phyloP scores from a whole-genome alignment of 2,888 invertebrate species.

The Lordiphosa andalusiaca region DNA sequence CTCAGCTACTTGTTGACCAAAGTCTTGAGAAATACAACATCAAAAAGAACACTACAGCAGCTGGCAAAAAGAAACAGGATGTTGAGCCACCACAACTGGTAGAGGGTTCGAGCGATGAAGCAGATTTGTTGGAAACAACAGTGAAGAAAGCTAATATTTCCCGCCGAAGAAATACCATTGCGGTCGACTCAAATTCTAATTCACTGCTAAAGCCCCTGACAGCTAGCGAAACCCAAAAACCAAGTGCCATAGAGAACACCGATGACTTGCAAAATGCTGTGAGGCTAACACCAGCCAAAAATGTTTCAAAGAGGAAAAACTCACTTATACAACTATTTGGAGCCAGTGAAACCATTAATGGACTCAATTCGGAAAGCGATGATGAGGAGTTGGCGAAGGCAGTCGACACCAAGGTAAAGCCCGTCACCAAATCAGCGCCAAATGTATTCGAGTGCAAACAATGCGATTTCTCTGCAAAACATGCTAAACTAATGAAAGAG shows the following conservation, averaged over 20 bases:
- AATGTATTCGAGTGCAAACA: slow-evolving; percentile 38
- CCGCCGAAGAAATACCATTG: too few species aligned
- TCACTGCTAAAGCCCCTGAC: too few species aligned
- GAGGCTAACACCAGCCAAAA: slow-evolving; percentile 28
- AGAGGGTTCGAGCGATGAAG: too few species aligned
- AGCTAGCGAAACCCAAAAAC: neutral
- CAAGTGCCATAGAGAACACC: slow-evolving; percentile 9
- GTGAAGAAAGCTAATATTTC: too few species aligned
- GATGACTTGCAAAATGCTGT: slow-evolving; percentile 28
- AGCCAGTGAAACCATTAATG: neutral
- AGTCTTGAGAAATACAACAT: neutral
- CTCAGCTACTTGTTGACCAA: slow-evolving; percentile 20
- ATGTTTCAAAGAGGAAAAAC: slow-evolving; percentile 19
- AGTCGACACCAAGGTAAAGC: neutral
- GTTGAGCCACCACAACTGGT: too few species aligned
- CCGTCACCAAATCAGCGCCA: neutral
- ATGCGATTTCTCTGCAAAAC: too few species aligned
- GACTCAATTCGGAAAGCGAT: slow-evolving; percentile 2
- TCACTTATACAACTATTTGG: slow-evolving; percentile 37
- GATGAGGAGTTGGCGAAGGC: slow-evolving; percentile 29
- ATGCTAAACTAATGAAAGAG: too few species aligned
- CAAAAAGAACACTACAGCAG: neutral
- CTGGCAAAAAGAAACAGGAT: neutral
- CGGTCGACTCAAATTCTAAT: too few species aligned
- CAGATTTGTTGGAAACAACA: too few species aligned